Percentiles rank a stretch among this genome's conserved stretches.
phyloP scores from a whole-genome alignment of 2,113 vertebrate species.

The Rhynchomys soricoides region DNA sequence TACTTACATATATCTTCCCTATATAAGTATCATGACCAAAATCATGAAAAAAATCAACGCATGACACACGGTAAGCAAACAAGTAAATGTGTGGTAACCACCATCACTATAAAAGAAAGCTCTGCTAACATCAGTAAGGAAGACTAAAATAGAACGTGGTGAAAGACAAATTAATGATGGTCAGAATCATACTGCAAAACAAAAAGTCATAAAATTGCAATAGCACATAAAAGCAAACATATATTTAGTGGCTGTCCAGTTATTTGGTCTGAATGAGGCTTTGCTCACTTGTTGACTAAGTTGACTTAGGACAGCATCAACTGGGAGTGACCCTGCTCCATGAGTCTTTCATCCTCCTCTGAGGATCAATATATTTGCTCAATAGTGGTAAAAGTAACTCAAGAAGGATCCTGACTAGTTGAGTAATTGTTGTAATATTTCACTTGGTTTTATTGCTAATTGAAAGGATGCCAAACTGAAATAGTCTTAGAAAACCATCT shows the following conservation, averaged over 20 bases:
- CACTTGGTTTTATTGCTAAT: neutral
- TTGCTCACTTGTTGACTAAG: conserved; percentile 8
- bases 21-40: neutral
- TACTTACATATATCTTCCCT: neutral
- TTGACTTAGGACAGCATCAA: neutral
- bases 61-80: neutral
- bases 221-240: conserved; percentile 1
- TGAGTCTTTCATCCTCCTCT: neutral
- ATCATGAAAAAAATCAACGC: neutral
- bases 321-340: neutral
- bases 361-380: neutral
- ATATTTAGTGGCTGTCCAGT: neutral
- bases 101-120: neutral
- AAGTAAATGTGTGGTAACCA: neutral
- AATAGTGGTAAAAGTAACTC: neutral
- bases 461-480: neutral
- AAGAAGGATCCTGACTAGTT: neutral
- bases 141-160: neutral
- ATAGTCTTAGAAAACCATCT: neutral
- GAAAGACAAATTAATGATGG: neutral
- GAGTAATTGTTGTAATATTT: neutral
- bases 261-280: neutral
- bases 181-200: neutral
- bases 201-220: conserved; percentile 14
- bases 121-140: neutral